These are phyloP conservation scores for Felis chaus DNA, from an alignment of 2,113 vertebrate genomes.

Conservation along the genomic window DNA sequence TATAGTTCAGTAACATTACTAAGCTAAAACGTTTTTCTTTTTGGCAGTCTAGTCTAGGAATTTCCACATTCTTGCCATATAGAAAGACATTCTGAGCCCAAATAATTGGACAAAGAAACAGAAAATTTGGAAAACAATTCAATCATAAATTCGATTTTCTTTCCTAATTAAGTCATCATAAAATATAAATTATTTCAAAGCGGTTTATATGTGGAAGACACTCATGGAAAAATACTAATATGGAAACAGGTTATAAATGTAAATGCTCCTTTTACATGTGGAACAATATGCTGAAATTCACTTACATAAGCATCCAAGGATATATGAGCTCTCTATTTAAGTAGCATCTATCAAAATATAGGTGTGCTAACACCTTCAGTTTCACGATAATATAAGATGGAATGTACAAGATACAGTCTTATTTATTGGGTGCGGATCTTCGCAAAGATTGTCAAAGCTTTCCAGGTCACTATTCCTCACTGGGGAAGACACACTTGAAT, in stretches of 20 bases:
- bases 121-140: neutral
- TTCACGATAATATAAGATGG: constrained; percentile 8
- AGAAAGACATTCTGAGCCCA: neutral
- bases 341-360: neutral
- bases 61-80: neutral
- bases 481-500: neutral
- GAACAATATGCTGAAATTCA: neutral
- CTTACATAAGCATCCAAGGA: neutral
- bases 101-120: neutral
- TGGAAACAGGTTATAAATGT: neutral
- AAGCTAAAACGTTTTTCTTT: neutral
- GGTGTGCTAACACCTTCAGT: neutral
- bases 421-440: neutral
- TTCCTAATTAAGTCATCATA: neutral
- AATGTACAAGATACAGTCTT: neutral
- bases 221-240: neutral
- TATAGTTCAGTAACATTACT: neutral
- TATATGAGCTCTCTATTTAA: neutral
- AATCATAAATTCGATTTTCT: neutral
- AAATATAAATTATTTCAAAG: neutral
- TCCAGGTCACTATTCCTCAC: neutral
- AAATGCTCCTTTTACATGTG: neutral
- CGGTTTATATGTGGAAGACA: neutral
- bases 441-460: neutral
- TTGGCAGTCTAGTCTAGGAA: neutral